phyloP scores from a whole-genome alignment of 2,113 vertebrate species.

The Plecturocebus donacophilus region DNA sequence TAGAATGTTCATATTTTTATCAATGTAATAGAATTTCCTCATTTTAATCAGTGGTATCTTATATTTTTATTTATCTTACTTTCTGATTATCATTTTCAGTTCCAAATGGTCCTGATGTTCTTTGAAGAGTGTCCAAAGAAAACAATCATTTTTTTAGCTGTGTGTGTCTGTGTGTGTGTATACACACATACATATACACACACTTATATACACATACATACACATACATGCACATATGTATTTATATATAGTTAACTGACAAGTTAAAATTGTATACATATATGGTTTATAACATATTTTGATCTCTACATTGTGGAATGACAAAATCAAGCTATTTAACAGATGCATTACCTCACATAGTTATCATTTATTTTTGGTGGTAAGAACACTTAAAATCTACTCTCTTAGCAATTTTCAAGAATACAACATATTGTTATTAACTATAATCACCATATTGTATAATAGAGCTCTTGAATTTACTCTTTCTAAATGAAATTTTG shows the following conservation, averaged over 20 bases:
- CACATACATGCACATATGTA: background rate
- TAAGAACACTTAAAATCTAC: background rate
- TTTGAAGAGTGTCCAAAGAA: background rate
- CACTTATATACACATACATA: too few relatives aligned
- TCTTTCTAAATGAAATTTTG: background rate
- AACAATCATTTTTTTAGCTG: background rate
- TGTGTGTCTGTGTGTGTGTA: too few relatives aligned
- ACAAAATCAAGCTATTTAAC: background rate
- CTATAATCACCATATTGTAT: background rate
- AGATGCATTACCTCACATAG: background rate
- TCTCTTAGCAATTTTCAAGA: background rate
- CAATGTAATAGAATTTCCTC: background rate
- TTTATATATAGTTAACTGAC: background rate
- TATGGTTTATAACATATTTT: background rate
- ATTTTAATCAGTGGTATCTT: background rate
- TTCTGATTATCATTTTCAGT: background rate
- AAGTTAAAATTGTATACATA: background rate
- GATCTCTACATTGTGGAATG: background rate
- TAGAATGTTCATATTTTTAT: background rate
- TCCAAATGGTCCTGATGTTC: background rate
- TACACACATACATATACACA: too few relatives aligned
- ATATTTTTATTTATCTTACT: slow-evolving; percentile 19
- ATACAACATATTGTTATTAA: background rate
- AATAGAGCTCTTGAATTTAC: background rate
- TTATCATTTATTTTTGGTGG: background rate